Base-by-base conservation (phyloP, 2,797 vertebrate species). In the Ceryle rudis region DNA sequence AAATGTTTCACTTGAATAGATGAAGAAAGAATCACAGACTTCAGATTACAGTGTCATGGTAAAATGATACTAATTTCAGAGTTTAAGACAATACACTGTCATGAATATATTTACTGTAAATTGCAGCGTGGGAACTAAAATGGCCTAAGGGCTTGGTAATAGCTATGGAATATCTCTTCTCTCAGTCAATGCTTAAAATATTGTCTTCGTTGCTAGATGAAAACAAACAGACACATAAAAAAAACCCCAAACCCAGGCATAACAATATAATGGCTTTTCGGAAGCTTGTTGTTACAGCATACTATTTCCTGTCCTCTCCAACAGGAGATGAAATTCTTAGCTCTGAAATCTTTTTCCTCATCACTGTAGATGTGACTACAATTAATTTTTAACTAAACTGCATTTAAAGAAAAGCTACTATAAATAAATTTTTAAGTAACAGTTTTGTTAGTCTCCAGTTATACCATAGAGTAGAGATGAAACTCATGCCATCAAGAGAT, bases 61-160 rank as follows among this genome's bases (percentile, higher is more conserved):
- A 77, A 88, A 93, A 81, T n/a, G 3, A 89, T 49, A 91, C 29
- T 82, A 46, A 89, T 85, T 93, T 86, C 64, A 69, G 73, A 66
- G 39, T 66, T 84, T 85, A 87, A 86, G 37, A 72, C 41, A 79
- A 66, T 65, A 74, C 10, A 60, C 37, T 37, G 41, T 47, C 1
- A 1, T 62, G 37, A 91, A 72, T 60, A 52, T 74, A 86, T 95
- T 90, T 78, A 37, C 72, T 74, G 35, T 88, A 85, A 71, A 69
- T n/a, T 47, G 21, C 80, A 78, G 62, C 44, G 69, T 49, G 61
- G 77, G 70, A 86, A 94, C 74, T 65, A 74, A 88, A 49, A 88
- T 57, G 55, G 61, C 33, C 75, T 44, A 75, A 25, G 26, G 75
- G 42, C 71, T 10, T 81, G 73, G 65, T 79, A 86, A 89, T n/a